Conservation (phyloP, 2,797 vertebrate genomes). For the Gymnothorax reevesii region DNA sequence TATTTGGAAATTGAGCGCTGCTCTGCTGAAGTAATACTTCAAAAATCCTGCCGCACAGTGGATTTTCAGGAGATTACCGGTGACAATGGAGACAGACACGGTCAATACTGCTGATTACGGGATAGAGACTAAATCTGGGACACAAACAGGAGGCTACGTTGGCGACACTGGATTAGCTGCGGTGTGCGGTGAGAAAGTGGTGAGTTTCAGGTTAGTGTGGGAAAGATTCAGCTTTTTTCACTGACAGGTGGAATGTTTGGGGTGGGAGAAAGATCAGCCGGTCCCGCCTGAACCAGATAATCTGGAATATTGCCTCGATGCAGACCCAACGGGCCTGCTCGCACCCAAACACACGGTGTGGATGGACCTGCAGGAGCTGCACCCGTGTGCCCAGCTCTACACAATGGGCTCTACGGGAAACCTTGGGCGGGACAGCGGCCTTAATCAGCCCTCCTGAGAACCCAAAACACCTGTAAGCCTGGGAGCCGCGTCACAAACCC, state of each 20-base stretch:
- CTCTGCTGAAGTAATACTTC: background rate
- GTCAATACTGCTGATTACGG: slow-evolving; percentile 29
- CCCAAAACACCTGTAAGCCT: slow-evolving; percentile 9
- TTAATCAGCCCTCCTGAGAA: background rate
- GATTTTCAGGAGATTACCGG: slow-evolving; percentile 1
- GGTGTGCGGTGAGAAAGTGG: slow-evolving; percentile 60
- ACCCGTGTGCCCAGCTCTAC: background rate
- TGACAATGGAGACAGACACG: slow-evolving; percentile 11
- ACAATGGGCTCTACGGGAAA: background rate
- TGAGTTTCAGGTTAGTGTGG: background rate
- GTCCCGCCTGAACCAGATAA: slow-evolving; percentile 2
- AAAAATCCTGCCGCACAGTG: background rate
- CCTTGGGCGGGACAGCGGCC: background rate
- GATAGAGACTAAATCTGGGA: slow-evolving; percentile 56
- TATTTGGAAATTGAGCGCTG: background rate
- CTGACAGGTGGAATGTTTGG: slow-evolving; percentile 16
- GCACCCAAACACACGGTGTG: background rate
- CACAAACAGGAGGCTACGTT: slow-evolving; percentile 61
- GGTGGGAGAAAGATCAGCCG: background rate
- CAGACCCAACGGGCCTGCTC: background rate
- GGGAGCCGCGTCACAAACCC: background rate
- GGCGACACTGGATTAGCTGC: slow-evolving; percentile 59
- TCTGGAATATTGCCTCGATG: background rate
- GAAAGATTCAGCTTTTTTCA: background rate
- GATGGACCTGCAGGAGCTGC: background rate